These are phyloP conservation scores for Mizuhopecten yessoensis DNA, from an alignment of 1,140 invertebrate genomes.

Conservation along the genomic window DNA sequence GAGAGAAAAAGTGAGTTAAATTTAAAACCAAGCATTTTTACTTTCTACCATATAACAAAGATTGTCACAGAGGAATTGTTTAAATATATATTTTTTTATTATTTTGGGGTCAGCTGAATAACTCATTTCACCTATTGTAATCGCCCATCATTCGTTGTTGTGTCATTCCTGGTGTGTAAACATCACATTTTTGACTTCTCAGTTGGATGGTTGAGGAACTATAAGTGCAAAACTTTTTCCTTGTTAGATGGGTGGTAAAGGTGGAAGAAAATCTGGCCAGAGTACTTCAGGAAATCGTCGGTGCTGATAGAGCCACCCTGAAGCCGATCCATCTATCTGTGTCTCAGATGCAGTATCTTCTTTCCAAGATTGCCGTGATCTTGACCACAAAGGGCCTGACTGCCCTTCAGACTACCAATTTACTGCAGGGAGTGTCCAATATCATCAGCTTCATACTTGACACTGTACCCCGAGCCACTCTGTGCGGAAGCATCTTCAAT, in stretches of 20 bases:
- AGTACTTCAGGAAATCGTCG: constrained; percentile 55
- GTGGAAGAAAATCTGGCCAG: constrained; percentile 60
- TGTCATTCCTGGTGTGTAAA: no score
- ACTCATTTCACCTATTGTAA: no score
- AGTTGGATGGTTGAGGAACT: no score
- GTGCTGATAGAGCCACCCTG: constrained; percentile 49
- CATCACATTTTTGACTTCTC: no score
- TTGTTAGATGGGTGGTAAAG: constrained; percentile 52
- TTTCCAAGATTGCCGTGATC: constrained; percentile 55
- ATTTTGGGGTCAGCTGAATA: no score
- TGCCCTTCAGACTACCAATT: constrained; percentile 48
- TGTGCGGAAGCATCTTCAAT: constrained; percentile 53
- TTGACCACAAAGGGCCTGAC: constrained; percentile 56
- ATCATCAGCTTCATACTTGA: constrained; percentile 60
- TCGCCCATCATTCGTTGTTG: no score
- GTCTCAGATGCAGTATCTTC: constrained; percentile 52
- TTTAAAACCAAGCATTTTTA: no score
- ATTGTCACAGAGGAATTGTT: no score
- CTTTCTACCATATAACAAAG: no score
- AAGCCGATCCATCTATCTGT: constrained; percentile 42
- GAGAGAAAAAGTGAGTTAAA: constrained; percentile 56
- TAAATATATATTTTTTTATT: no score
- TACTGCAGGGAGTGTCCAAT: constrained; percentile 52
- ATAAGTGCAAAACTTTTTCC: no score
- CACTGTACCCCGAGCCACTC: constrained; percentile 45